A percentile compares a stretch with the other conserved stretches of the same genome.
phyloP scores from a whole-genome alignment of 2,797 vertebrate genomes.

The Micromesistius poutassou region DNA sequence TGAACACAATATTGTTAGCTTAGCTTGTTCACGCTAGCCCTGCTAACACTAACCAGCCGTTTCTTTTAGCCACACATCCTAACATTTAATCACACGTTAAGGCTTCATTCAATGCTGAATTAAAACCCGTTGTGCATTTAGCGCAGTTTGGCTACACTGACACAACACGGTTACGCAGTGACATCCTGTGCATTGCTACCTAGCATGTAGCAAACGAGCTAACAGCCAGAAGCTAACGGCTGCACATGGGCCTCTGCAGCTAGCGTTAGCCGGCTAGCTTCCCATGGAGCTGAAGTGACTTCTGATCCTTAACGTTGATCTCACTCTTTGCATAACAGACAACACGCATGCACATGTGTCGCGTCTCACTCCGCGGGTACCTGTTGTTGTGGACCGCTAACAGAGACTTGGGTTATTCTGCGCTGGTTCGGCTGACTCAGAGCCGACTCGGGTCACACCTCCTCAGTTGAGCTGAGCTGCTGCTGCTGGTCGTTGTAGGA shows the following conservation, averaged over 20 bases:
- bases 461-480: slow-evolving; percentile 19
- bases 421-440: slow-evolving; percentile 7
- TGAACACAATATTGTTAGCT: background rate
- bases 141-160: background rate
- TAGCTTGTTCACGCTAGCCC: background rate
- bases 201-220: background rate
- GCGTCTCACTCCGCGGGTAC: background rate
- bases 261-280: slow-evolving; percentile 9
- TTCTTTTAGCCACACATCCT: background rate
- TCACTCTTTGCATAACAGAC: background rate
- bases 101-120: background rate
- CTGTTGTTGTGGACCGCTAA: slow-evolving; percentile 29
- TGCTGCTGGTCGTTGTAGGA: background rate
- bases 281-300: background rate
- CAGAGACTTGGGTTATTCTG: slow-evolving; percentile 48
- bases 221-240: slow-evolving; percentile 7
- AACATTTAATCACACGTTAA: background rate
- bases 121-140: background rate
- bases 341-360: background rate
- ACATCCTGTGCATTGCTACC: background rate
- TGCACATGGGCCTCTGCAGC: slow-evolving; percentile 7
- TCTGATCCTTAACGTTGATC: background rate
- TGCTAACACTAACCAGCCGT: background rate
- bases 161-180: background rate
- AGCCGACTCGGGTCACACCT: slow-evolving; percentile 27